These are phyloP conservation scores for Uromys caudimaculatus DNA, from an alignment of 2,797 vertebrate genomes.

Conservation along the genomic window DNA sequence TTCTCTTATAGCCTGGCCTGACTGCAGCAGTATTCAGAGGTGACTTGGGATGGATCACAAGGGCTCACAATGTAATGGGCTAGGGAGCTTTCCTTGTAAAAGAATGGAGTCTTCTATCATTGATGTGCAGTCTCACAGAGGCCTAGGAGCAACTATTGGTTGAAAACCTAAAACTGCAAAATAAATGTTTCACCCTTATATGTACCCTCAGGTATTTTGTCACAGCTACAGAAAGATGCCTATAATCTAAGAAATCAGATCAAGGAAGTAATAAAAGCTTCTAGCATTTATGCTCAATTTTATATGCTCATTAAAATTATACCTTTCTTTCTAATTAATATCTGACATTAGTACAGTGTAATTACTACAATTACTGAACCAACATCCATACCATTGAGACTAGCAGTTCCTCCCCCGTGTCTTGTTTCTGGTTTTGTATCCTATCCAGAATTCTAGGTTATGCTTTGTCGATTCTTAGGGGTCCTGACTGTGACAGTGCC, in stretches of 20 bases:
- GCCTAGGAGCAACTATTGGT: not conserved
- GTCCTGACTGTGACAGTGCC: not conserved
- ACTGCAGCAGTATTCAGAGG: not conserved
- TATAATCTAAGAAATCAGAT: not conserved
- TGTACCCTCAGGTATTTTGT: not conserved
- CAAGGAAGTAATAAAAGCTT: not conserved
- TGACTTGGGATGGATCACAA: not conserved
- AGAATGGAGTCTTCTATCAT: not conserved
- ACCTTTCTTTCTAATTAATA: not conserved
- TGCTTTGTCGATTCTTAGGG: not conserved
- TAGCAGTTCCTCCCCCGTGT: not conserved
- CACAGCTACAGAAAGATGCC: not conserved
- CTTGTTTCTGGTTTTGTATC: not conserved
- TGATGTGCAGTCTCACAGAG: not conserved
- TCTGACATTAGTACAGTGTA: not conserved
- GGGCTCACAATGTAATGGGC: not conserved
- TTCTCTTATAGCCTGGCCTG: not conserved
- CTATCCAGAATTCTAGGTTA: not conserved
- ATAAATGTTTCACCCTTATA: not conserved
- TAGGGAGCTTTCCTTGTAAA: not conserved
- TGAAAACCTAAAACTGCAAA: not conserved
- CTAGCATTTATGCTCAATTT: not conserved
- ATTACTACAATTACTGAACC: not conserved
- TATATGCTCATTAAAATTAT: not conserved
- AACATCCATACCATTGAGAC: not conserved